Evolutionary conservation across 2,797 vertebrate species (phyloP).

Genomic region (Trematomus bernacchii): DNA sequence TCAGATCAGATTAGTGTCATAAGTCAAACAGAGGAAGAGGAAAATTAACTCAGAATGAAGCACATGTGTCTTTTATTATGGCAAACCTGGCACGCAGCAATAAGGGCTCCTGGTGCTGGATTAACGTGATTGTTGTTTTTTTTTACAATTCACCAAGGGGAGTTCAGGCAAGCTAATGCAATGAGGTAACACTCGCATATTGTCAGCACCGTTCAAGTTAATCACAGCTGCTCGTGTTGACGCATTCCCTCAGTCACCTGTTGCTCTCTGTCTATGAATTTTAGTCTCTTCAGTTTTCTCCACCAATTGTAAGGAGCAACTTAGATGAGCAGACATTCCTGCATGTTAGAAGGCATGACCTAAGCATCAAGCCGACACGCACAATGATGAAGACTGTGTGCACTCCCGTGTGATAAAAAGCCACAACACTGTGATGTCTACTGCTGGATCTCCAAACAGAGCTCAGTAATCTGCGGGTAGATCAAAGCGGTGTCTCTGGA

Average conservation of each 20-base stretch:
- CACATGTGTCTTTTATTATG: constrained; percentile 63
- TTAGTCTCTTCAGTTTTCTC: constrained; percentile 12
- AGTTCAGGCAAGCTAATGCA: constrained; percentile 41
- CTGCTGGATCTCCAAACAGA: constrained; percentile 54
- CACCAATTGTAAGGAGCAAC: constrained; percentile 33
- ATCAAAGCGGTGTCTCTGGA: constrained; percentile 69
- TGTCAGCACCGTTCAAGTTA: constrained; percentile 28
- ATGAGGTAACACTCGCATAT: constrained; percentile 14
- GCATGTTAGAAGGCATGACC: constrained; percentile 48
- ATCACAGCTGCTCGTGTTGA: constrained; percentile 35
- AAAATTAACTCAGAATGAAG: constrained; percentile 52
- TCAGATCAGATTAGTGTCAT: constrained; percentile 58
- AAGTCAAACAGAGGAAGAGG: constrained; percentile 50
- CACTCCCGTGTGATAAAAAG: constrained; percentile 27
- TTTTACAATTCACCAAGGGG: constrained; percentile 9
- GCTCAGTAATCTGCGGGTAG: constrained; percentile 62
- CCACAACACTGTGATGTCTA: constrained; percentile 47
- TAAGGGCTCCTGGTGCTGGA: constrained; percentile 45
- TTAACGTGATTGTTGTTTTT: constrained; percentile 37
- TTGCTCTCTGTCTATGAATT: constrained; percentile 15
- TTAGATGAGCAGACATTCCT: constrained; percentile 62
- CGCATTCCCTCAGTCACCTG: constrained; percentile 43
- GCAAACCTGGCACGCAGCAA: constrained; percentile 26
- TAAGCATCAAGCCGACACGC: constrained; percentile 13
- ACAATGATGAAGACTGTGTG: constrained; percentile 24